These are phyloP conservation scores for Oxyteleia sp. DNA, from an alignment of 2,888 invertebrate species.

Conservation along the genomic window DNA sequence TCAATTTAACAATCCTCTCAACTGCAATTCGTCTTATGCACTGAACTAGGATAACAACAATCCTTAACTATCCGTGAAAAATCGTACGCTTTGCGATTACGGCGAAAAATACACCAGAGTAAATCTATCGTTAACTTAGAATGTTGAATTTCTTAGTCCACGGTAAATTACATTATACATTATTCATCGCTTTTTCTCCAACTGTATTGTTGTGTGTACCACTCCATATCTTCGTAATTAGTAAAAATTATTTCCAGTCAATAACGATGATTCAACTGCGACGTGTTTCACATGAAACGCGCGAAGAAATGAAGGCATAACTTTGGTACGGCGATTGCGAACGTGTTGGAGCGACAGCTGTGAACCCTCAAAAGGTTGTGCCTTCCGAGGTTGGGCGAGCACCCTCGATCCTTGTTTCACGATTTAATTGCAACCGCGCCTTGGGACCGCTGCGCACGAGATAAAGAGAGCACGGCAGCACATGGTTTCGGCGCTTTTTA, in stretches of 20 bases:
- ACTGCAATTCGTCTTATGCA: neutral
- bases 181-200: neutral
- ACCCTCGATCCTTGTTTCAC: constrained; percentile 80
- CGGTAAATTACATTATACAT: constrained; percentile 1
- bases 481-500: constrained; percentile 65
- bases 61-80: constrained; percentile 30
- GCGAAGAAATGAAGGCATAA: constrained; percentile 44
- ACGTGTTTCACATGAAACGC: neutral
- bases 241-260: constrained; percentile 28
- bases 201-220: neutral
- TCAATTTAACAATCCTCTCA: neutral
- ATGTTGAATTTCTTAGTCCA: neutral
- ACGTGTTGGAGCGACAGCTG: constrained; percentile 73
- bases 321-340: constrained; percentile 53
- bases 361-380: constrained; percentile 70
- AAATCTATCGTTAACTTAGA: constrained; percentile 6
- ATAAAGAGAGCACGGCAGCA: constrained; percentile 53
- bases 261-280: constrained; percentile 31
- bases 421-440: constrained; percentile 79
- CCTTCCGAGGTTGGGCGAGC: constrained; percentile 68
- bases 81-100: neutral
- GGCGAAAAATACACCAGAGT: constrained; percentile 10
- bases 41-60: constrained; percentile 10
- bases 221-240: constrained; percentile 11
- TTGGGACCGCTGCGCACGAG: constrained; percentile 68